Conservation (phyloP, 2,888 invertebrate genomes). For the Bimastos eiseni region DNA sequence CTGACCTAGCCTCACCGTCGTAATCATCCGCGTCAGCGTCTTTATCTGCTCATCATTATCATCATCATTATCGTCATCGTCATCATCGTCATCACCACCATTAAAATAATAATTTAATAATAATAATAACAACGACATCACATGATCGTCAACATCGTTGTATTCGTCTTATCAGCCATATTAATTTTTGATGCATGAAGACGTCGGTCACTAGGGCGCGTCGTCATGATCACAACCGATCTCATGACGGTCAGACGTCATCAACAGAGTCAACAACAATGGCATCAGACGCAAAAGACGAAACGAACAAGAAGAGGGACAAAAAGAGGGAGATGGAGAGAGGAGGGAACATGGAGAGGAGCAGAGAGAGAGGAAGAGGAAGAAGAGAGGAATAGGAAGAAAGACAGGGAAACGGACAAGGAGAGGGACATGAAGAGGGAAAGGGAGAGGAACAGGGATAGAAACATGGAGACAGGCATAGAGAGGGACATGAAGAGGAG, state of each 20-base stretch:
- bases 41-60: background rate
- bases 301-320: background rate
- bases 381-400: too few species aligned
- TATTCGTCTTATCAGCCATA: background rate
- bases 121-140: background rate
- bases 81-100: background rate
- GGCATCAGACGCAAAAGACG: background rate
- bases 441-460: too few species aligned
- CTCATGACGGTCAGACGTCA: background rate
- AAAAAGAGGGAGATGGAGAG: too few species aligned
- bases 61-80: conserved; percentile 27
- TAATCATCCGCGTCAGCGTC: background rate
- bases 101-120: too few species aligned
- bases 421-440: too few species aligned
- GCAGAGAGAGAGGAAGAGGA: too few species aligned
- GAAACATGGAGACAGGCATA: too few species aligned
- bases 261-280: background rate
- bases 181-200: background rate
- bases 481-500: too few species aligned
- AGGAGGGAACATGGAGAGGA: too few species aligned
- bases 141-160: background rate
- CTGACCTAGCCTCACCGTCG: background rate
- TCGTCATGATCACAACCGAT: background rate
- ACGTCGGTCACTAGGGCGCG: background rate
- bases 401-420: too few species aligned